These are phyloP conservation scores for Gorsachius magnificus DNA, from an alignment of 2,797 vertebrate species.

Conservation along the genomic window DNA sequence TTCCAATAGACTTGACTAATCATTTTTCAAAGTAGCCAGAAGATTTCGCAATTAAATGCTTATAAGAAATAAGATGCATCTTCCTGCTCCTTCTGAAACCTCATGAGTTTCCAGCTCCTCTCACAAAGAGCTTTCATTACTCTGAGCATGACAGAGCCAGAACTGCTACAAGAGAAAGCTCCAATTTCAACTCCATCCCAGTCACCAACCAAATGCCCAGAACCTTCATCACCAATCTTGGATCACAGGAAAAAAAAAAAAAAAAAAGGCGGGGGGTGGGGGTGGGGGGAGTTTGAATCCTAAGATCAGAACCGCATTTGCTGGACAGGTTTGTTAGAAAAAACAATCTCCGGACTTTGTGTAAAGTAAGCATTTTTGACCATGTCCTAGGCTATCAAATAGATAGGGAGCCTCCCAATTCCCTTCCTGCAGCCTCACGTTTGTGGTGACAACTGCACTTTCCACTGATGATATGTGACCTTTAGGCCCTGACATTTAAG, in stretches of 20 bases:
- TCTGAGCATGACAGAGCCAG: neutral
- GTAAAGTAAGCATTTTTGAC: neutral
- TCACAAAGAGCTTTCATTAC: conserved; percentile 24
- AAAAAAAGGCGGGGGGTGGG: neutral
- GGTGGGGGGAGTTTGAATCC: neutral
- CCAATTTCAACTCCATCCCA: neutral
- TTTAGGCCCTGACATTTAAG: conserved; percentile 57
- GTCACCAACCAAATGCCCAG: neutral
- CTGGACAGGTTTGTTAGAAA: neutral
- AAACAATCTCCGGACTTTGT: rapidly evolving
- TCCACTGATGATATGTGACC: conserved; percentile 14
- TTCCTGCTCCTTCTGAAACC: conserved; percentile 21
- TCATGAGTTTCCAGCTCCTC: conserved; percentile 3
- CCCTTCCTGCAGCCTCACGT: neutral
- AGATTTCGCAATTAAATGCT: neutral
- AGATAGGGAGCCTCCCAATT: neutral
- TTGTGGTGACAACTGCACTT: conserved; percentile 44
- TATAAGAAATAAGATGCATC: conserved; percentile 13
- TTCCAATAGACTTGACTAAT: conserved; percentile 25
- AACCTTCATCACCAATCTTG: neutral
- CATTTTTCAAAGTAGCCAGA: conserved; percentile 22
- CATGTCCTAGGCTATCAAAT: neutral
- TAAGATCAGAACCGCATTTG: neutral
- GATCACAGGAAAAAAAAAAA: rapidly evolving
- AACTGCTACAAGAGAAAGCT: neutral